Evolutionary conservation across 2,888 invertebrate species (phyloP), one percentile per base, ranked within the genome.

Genomic region (Yponomeuta cagnagella): DNA sequence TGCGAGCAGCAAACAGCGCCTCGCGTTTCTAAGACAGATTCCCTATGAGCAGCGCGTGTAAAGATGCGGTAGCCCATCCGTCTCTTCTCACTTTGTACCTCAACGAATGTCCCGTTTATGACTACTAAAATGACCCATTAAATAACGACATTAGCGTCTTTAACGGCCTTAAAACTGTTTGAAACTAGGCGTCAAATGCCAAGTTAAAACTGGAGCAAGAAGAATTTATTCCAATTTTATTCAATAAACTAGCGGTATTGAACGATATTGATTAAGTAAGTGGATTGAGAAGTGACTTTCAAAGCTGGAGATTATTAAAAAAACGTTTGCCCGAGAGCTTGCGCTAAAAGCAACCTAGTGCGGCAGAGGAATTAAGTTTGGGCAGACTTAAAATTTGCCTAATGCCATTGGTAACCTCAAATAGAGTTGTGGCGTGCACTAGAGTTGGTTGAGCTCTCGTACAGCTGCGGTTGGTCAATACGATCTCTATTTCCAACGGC

Each of bases 1-100:
- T 85, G 81, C 78, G 81, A 58, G 69, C 77, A 77, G 74, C 73
- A 78, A 78, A 81, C 79, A 79, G 77, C 77, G 79, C 77, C 80
- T 82, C 80, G 81, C 79, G 80, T 83, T 82, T 83, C 58, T 70
- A 63, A 71, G 64, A 71, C 68, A 68, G 71, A 71, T 72, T 70
- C 70, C 70, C 66, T 68, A 23, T 68, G 71, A 66, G 67, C 8
- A 43, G 43, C 43, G 43, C 43, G 43, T 64, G 72, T 48, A 71
- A 58, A 63, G 68, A 63, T 58, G 52, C 52, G 52, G 15, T 58
- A 58, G 15, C 52, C 52, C 43, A 64, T 70, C 65, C 31, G 6
- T 1, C 65, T 58, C 52, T 58, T 15, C 52, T 58, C 52, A 58
- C 52, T 58, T 5, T 58, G 8, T 58, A 58, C 52, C 52, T 5